These are phyloP conservation scores for Amorpha juglandis DNA, from an alignment of 2,888 invertebrate genomes.

Conservation along the genomic window DNA sequence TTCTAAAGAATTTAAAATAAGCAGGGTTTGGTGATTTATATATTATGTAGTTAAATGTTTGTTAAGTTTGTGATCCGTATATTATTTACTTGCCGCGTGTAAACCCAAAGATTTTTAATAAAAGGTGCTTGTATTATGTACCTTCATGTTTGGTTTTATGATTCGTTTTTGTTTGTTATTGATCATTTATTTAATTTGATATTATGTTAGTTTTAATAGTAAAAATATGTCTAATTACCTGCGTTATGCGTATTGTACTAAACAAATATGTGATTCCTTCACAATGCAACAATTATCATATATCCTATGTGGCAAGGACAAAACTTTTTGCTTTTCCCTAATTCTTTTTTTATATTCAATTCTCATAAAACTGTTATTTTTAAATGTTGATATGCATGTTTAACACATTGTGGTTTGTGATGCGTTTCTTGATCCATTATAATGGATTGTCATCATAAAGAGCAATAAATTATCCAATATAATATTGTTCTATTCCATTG, in stretches of 20 bases:
- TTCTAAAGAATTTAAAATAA: conserved; percentile 13
- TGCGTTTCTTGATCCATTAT: no score
- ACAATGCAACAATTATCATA: neutral
- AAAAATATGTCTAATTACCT: neutral
- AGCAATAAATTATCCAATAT: no score
- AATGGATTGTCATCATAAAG: no score
- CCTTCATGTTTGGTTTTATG: conserved; percentile 2
- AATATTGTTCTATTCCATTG: no score
- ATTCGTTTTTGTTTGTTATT: conserved; percentile 4
- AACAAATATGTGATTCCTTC: neutral
- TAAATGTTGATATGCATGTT: neutral
- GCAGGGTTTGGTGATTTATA: conserved; percentile 13
- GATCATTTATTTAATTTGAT: neutral
- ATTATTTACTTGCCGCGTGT: conserved; percentile 68
- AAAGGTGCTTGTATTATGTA: conserved; percentile 51
- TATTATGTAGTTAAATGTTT: conserved; percentile 43
- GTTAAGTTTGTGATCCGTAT: conserved; percentile 63
- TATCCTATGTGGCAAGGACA: no score
- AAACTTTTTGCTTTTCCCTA: no score
- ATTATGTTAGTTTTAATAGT: neutral
- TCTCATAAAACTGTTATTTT: no score
- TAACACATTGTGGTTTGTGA: no score
- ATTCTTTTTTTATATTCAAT: no score
- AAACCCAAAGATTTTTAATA: conserved; percentile 70
- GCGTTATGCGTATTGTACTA: neutral